Evolutionary conservation across 2,888 invertebrate genomes (phyloP), one percentile per base, ranked within the genome.

Genomic region (Fragum whitleyi): DNA sequence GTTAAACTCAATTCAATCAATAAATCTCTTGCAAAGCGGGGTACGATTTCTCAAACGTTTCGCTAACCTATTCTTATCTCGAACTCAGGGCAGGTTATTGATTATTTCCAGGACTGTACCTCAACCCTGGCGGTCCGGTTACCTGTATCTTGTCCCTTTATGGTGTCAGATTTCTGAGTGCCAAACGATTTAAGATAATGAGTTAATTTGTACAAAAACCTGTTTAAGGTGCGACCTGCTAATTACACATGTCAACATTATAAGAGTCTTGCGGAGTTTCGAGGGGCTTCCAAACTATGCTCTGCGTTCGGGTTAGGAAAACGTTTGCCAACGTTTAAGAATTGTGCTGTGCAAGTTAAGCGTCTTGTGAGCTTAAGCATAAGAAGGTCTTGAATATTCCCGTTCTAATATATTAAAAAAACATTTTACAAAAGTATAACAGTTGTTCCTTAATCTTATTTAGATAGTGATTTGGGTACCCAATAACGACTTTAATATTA

Each of bases 231-330:
- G 9, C 26, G 23, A 23, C 26, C 57, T 57, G 3, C 21, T 57
- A 57, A 62, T 62, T 62, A 62, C 62, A n/a, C 23, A 36, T 36
- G 62, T 62, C 62, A 62, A 62, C 32, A 62, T 36, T 62, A 32
- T 14, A 62, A 62, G 2, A 47, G n/a, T 5, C 32, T 6, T 6
- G 32, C 9, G 3, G 32, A 36, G 9, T 36, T 36, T 36, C 32
- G 3, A n/a, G n/a, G n/a, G n/a, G n/a, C n/a, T n/a, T n/a, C n/a
- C n/a, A n/a, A n/a, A n/a, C n/a, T n/a, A n/a, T n/a, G n/a, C n/a
- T n/a, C n/a, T n/a, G n/a, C n/a, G n/a, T n/a, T n/a, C n/a, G n/a
- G n/a, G n/a, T n/a, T n/a, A n/a, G n/a, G 32, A 36, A 9, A 36
- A 36, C 32, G 32, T 36, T 36, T 36, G 32, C n/a, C n/a, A n/a